A percentile compares a stretch with the other conserved stretches of the same genome.
These are phyloP conservation scores for Mesorhabditis spiculigera DNA, from an alignment of 2,888 invertebrate species.

Conservation along the genomic window DNA sequence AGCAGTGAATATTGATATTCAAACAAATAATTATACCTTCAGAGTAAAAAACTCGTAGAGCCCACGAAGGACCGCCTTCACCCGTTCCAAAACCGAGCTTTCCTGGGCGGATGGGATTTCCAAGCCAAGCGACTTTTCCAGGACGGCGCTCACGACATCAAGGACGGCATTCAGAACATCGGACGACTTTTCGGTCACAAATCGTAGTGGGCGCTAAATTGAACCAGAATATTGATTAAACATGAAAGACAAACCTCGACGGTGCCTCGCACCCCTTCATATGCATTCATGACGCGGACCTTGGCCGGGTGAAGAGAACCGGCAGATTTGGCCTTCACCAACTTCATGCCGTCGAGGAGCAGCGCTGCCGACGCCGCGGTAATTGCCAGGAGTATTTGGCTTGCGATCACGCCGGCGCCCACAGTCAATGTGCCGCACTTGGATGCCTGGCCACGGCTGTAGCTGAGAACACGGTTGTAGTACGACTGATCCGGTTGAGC, in stretches of 20 bases:
- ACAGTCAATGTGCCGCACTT: conserved; percentile 4
- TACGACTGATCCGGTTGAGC: no score
- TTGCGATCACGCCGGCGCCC: neutral
- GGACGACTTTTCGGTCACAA: neutral
- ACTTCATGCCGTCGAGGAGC: neutral
- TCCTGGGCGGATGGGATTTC: neutral
- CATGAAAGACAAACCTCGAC: no score
- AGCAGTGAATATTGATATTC: neutral
- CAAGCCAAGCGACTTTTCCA: neutral
- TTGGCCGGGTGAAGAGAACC: no score
- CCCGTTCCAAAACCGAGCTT: neutral
- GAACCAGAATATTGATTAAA: neutral
- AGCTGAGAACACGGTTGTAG: neutral
- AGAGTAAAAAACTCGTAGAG: neutral
- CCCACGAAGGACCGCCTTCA: neutral
- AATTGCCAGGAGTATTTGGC: neutral
- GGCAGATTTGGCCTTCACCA: neutral
- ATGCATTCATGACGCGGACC: no score
- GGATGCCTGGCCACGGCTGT: neutral
- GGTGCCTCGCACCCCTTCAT: no score
- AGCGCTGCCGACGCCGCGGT: neutral
- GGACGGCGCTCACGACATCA: neutral
- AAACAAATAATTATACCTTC: neutral
- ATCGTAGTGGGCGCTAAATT: neutral
- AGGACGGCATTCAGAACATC: neutral